Evolutionary conservation across 2,797 vertebrate species (phyloP), one percentile per base, ranked within the genome.

Genomic region (Lacerta bilineata): DNA sequence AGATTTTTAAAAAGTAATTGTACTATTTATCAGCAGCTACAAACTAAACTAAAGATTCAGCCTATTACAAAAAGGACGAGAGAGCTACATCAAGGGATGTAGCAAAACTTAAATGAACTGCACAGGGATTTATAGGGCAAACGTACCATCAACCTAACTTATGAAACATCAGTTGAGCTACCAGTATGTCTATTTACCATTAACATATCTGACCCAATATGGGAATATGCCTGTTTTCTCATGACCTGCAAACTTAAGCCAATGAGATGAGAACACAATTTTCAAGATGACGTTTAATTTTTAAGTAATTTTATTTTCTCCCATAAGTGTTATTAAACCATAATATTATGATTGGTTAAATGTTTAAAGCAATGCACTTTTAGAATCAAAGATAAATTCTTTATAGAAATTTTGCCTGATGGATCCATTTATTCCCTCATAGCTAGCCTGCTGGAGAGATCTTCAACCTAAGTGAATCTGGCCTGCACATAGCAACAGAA

Each of bases 1-100:
- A 79, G 87, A 80, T 88, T 83, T 81, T 50, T 77, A 59, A 33
- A 33, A 18, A 80, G 80, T 89, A 83, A 84, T 50, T 75, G 74
- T 9, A 80, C 75, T 81, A 88, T 91, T 90, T 90, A 90, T 76
- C 83, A 87, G 91, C 20, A 80, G 8, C 64, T 71, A 80, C 46
- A 41, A 86, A 69, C 46, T 33, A 36, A 91, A 93, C 78, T 84
- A 80, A 87, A 91, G 83, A 72, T 89, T 83, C 84, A 93, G 87
- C 68, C 86, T 86, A 85, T 55, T 81, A 91, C 88, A n/a, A 92
- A 41, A 55, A 41, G 5, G 7, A 33, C 25, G 82, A 36, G 59
- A 61, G 59, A 20, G 36, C 33, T 86, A 87, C 20, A 74, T 75
- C 71, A 81, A 68, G 77, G 61, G 68, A 68, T 59, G 61, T 87